Evolutionary conservation across 2,888 invertebrate genomes (phyloP).

Genomic region (Drosophila pseudotakahashii): DNA sequence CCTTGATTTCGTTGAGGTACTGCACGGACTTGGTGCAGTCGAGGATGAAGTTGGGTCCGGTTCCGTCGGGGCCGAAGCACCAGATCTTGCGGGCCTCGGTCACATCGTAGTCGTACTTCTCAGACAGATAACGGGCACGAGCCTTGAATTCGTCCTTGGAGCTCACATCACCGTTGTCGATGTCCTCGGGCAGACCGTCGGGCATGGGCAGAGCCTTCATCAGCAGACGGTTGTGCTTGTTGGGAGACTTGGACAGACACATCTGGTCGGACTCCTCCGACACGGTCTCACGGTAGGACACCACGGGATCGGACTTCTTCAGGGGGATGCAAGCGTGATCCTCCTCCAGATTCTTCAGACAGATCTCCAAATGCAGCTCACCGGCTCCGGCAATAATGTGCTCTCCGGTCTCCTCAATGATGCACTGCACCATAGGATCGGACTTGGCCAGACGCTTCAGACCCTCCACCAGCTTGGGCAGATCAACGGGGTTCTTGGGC

Average conservation of each 20-base stretch:
- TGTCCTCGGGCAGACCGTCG: slow-evolving; percentile 98
- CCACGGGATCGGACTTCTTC: slow-evolving; percentile 99
- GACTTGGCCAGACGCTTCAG: slow-evolving; percentile 99
- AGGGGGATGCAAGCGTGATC: slow-evolving; percentile 99
- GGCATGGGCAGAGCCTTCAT: slow-evolving; percentile 98
- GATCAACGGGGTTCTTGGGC: slow-evolving; percentile 99
- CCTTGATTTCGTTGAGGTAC: slow-evolving; percentile 99
- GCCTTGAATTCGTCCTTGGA: slow-evolving; percentile 99
- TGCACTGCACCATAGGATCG: slow-evolving; percentile 99
- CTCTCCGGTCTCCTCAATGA: slow-evolving; percentile 99
- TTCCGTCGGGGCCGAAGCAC: slow-evolving; percentile 99
- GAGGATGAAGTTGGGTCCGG: slow-evolving; percentile 98
- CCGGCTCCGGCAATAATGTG: slow-evolving; percentile 99
- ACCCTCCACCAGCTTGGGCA: slow-evolving; percentile 99
- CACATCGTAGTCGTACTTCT: slow-evolving; percentile 98
- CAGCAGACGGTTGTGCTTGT: slow-evolving; percentile 99
- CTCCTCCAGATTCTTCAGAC: slow-evolving; percentile 99
- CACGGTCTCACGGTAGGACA: slow-evolving; percentile 99
- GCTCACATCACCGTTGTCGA: slow-evolving; percentile 97
- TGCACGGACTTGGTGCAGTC: slow-evolving; percentile 99
- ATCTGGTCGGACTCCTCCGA: slow-evolving; percentile 95
- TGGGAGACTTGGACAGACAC: slow-evolving; percentile 99
- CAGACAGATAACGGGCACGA: slow-evolving; percentile 96
- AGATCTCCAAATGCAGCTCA: slow-evolving; percentile 99
- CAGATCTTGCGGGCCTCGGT: slow-evolving; percentile 99